Conservation (phyloP, 2,797 vertebrate species). For the Helarctos malayanus region DNA sequence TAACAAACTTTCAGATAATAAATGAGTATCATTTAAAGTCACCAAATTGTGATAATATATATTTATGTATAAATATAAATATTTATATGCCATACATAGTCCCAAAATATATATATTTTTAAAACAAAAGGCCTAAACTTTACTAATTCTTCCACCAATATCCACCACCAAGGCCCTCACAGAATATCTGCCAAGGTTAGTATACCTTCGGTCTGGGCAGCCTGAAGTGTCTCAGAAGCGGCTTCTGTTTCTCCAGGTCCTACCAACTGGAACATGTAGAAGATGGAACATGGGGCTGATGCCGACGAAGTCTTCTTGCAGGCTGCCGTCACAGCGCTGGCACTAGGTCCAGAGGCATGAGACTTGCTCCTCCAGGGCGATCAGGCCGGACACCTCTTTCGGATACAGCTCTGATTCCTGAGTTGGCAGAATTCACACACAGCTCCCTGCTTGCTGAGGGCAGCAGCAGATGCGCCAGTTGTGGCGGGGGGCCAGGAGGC, state of each 20-base stretch:
- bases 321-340: not conserved
- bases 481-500: not conserved
- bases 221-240: not conserved
- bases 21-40: not conserved
- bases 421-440: not conserved
- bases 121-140: not conserved
- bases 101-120: not conserved
- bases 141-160: not conserved
- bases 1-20: not conserved
- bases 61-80: not conserved
- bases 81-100: not conserved
- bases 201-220: not conserved
- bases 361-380: not conserved
- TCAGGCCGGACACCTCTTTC: not conserved
- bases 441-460: not conserved
- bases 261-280: not conserved
- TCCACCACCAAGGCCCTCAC: not conserved
- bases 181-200: not conserved
- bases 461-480: not conserved
- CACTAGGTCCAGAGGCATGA: not conserved
- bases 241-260: not conserved
- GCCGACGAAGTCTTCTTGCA: not conserved
- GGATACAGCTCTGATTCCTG: not conserved
- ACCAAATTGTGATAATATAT: not conserved
- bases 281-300: not conserved